Percentiles rank a stretch among this genome's conserved stretches.
Evolutionary conservation across 2,113 vertebrate genomes (phyloP).

Genomic region (Megaceryle maxima): DNA sequence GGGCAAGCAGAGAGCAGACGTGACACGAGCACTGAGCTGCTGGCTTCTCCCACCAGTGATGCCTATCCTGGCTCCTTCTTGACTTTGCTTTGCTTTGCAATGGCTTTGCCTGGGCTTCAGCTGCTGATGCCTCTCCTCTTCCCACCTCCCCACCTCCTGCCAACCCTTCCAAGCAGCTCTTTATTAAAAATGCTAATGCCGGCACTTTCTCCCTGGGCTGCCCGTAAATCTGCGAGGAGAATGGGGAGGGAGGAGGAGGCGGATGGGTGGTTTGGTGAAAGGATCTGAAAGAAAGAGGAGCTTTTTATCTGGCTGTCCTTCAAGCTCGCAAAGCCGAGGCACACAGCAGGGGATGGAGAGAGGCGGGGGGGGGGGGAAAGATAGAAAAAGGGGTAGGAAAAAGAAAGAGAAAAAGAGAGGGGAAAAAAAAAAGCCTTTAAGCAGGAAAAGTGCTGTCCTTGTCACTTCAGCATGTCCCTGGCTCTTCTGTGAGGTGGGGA

Average conservation of each 20-base stretch:
- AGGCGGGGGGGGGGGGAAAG: neutral
- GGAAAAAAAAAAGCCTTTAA: neutral
- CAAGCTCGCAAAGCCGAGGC: neutral
- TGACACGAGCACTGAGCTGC: fast-evolving
- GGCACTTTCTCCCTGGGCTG: constrained; percentile 62
- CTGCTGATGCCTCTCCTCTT: neutral
- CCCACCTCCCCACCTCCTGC: neutral
- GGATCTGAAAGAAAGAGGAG: constrained; percentile 48
- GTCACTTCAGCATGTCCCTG: neutral
- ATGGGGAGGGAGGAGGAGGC: constrained; percentile 12
- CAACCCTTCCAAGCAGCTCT: constrained; percentile 51
- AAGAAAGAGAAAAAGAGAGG: neutral
- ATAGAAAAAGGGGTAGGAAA: neutral
- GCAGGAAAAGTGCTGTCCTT: constrained; percentile 50
- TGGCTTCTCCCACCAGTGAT: fast-evolving
- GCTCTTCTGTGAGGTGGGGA: neutral
- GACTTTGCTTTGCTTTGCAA: neutral
- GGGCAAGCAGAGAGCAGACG: neutral
- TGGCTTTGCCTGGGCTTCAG: neutral
- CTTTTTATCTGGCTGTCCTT: constrained; percentile 68
- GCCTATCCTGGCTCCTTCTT: fast-evolving
- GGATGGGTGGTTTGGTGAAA: constrained; percentile 30
- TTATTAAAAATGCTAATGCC: constrained; percentile 74
- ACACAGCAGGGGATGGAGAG: constrained; percentile 8
- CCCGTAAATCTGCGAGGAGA: constrained; percentile 29